Conservation (phyloP, 1,140 invertebrate genomes). For the Sogatella furcifera region DNA sequence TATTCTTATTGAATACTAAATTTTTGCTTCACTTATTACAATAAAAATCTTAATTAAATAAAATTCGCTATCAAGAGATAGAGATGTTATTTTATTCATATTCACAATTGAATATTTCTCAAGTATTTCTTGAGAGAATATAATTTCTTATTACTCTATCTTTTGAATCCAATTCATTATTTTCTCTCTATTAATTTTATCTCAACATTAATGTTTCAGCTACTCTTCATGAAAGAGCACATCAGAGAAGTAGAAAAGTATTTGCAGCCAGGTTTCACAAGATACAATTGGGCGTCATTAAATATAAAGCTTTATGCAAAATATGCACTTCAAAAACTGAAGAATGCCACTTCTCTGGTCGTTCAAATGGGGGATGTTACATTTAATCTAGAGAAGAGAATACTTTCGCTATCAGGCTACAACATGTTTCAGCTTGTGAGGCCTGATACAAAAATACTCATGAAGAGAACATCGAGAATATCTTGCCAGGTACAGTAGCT, state of each 20-base stretch:
- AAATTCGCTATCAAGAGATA: no score
- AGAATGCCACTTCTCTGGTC: conserved; percentile 50
- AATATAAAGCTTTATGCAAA: conserved; percentile 62
- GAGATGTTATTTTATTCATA: no score
- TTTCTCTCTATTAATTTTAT: no score
- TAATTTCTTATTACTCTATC: no score
- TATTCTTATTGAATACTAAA: no score
- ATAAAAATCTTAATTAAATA: no score
- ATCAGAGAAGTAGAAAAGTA: conserved; percentile 61
- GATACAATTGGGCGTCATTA: conserved; percentile 75
- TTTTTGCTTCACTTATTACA: no score
- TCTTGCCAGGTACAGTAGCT: neutral
- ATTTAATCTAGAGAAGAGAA: conserved; percentile 49
- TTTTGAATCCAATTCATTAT: no score
- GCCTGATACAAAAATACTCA: neutral
- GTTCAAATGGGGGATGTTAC: conserved; percentile 67
- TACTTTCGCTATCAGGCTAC: conserved; percentile 37
- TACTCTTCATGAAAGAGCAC: conserved; percentile 51
- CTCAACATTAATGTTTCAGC: conserved; percentile 26
- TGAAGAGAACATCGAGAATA: neutral
- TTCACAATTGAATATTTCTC: no score
- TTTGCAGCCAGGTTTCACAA: conserved; percentile 64
- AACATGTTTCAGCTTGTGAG: neutral
- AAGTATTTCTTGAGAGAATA: no score
- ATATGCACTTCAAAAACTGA: conserved; percentile 40